Base-by-base conservation (phyloP, 2,888 invertebrate species). In the Sussaba pulchella region DNA sequence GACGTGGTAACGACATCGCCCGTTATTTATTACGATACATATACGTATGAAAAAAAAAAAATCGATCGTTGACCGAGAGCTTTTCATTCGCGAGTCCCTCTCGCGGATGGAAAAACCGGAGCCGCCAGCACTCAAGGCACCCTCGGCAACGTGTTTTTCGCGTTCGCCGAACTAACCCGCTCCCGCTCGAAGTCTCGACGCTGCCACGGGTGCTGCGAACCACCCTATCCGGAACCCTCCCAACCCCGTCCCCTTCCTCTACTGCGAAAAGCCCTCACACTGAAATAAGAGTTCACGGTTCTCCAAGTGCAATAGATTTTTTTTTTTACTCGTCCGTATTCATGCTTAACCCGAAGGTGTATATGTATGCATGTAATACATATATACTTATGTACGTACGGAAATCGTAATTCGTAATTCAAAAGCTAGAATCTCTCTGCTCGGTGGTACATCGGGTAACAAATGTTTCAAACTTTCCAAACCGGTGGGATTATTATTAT, bases 71-170 rank as follows among this genome's bases (percentile, higher is more conserved):
- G 21, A 57, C 45, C 63, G 63, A 69, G 54, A 47, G 47, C 45
- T 69, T 73, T 74, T 73, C 63, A 73, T 47, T 69, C 69, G 69
- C 31, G 52, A 57, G 45, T 36, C 63, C 36, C 14, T 67, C 61
- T 39, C 31, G 71, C 36, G 36, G 43, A 66, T 41, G 41, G 41
- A 77, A 77, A 81, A 79, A 78, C 74, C 63, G 66, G 78, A 79
- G 75, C 76, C n/a, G n/a, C 78, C 78, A 45, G 78, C 64, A 52
- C 71, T 71, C 64, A 43, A 43, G 36, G 59, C 45, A 41, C 64
- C 14, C 59, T 41, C 59, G 36, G 74, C 66, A 79, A 75, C 70
- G 74, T 66, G 59, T 66, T 79, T 70, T 71, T 43, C 43, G 41
- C 24, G 41, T 52, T 74, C 63, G 14, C 69, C 45, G 54, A 19